Percentiles rank a stretch among this genome's conserved stretches.
Evolutionary conservation across 2,113 vertebrate genomes (phyloP).

Genomic region (Dunckerocampus dactyliophorus): DNA sequence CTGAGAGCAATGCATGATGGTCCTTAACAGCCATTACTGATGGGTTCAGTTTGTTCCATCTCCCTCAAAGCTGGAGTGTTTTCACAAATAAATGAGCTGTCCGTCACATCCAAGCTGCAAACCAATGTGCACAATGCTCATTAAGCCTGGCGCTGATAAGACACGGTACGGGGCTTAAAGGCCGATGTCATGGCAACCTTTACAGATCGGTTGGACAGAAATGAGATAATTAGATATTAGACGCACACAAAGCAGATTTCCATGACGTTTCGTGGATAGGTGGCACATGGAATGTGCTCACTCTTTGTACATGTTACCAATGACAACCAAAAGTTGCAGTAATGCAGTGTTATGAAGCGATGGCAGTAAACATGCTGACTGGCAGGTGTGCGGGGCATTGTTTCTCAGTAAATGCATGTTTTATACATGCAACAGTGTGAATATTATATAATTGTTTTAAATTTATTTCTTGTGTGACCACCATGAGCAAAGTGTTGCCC

Average conservation of each 20-base stretch:
- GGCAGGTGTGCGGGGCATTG: too few relatives aligned
- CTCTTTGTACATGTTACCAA: too few relatives aligned
- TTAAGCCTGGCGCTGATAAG: neutral
- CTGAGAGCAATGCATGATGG: slow-evolving; percentile 63
- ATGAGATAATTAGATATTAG: neutral
- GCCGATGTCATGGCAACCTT: neutral
- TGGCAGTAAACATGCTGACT: too few relatives aligned
- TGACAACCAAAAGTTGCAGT: too few relatives aligned
- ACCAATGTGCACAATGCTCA: slow-evolving; percentile 13
- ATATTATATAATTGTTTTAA: too few relatives aligned
- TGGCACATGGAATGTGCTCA: too few relatives aligned
- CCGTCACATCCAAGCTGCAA: slow-evolving; percentile 1
- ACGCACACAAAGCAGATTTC: neutral
- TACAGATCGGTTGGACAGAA: neutral
- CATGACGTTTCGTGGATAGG: too few relatives aligned
- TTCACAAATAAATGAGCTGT: slow-evolving; percentile 3
- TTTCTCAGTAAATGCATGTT: too few relatives aligned
- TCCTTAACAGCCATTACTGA: slow-evolving; percentile 52
- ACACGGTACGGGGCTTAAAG: neutral
- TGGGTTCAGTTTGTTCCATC: slow-evolving; percentile 50
- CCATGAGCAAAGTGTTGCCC: too few relatives aligned
- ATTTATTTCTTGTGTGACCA: too few relatives aligned
- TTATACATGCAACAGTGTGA: too few relatives aligned
- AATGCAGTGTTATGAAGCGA: too few relatives aligned
- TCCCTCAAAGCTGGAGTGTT: slow-evolving; percentile 23